Evolutionary conservation across 2,797 vertebrate genomes (phyloP).

Genomic region (Periophthalmus magnuspinnatus): DNA sequence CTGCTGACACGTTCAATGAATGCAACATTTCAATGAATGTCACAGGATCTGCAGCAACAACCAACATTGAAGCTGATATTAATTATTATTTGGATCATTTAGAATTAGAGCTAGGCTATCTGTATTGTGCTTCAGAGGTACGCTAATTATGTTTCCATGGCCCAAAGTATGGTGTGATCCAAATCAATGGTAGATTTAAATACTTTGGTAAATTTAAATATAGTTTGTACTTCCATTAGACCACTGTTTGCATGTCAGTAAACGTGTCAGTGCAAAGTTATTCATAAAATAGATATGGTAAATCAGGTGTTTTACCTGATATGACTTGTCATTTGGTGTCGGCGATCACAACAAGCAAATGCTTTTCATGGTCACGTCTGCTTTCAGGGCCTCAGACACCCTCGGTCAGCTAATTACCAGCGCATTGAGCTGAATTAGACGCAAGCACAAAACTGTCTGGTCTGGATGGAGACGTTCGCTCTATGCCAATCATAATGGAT

Average conservation of each 20-base stretch:
- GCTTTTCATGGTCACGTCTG: constrained; percentile 59
- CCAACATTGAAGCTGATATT: background rate
- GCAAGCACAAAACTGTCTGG: constrained; percentile 57
- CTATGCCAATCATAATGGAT: constrained; percentile 14
- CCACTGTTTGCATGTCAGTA: background rate
- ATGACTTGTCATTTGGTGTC: constrained; percentile 52
- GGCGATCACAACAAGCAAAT: constrained; percentile 44
- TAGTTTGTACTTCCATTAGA: background rate
- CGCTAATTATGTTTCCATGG: no score
- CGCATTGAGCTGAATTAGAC: constrained; percentile 52
- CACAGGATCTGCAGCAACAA: background rate
- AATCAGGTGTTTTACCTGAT: constrained; percentile 40
- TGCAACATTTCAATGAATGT: background rate
- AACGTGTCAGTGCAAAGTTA: constrained; percentile 1
- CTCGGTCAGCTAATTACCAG: constrained; percentile 53
- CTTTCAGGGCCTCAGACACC: constrained; percentile 55
- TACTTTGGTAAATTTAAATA: background rate
- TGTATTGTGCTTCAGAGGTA: no score
- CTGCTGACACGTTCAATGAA: constrained; percentile 18
- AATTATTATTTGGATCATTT: background rate
- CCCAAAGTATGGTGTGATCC: background rate
- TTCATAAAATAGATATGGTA: constrained; percentile 40
- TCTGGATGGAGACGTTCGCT: constrained; percentile 43
- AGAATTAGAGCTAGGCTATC: background rate
- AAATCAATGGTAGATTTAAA: background rate